Evolutionary conservation across 2,888 invertebrate genomes (phyloP).

Genomic region (Parnassius smintheus): DNA sequence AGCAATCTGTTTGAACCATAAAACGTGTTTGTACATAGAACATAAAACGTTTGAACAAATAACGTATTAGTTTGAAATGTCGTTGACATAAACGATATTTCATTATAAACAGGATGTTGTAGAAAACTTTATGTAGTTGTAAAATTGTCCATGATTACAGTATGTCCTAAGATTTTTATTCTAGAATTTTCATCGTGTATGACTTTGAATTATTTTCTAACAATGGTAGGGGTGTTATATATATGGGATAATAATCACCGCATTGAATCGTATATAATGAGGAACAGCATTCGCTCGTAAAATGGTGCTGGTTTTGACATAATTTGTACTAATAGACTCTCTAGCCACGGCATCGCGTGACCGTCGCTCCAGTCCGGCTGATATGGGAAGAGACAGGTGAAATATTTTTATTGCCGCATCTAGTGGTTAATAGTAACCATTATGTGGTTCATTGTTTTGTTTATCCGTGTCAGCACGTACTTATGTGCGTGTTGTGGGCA

Average conservation of each 20-base stretch:
- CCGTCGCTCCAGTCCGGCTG: constrained; percentile 42
- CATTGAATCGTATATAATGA: constrained; percentile 21
- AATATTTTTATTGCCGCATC: constrained; percentile 65
- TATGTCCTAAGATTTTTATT: too few relatives aligned
- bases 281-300: constrained; percentile 36
- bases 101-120: too few relatives aligned
- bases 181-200: neutral
- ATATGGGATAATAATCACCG: neutral
- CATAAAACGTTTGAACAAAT: too few relatives aligned
- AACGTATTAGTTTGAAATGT: too few relatives aligned
- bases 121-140: too few relatives aligned
- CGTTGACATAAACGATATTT: too few relatives aligned
- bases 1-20: too few relatives aligned
- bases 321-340: constrained; percentile 61
- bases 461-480: constrained; percentile 45
- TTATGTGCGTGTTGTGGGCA: constrained; percentile 24
- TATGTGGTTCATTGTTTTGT: constrained; percentile 57
- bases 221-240: neutral
- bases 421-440: constrained; percentile 59
- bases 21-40: too few relatives aligned
- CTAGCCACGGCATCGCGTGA: constrained; percentile 54
- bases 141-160: too few relatives aligned
- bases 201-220: neutral
- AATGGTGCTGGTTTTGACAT: constrained; percentile 38
- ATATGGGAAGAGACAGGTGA: constrained; percentile 53